These are phyloP conservation scores for Onychostoma macrolepis DNA, from an alignment of 2,113 vertebrate species.

Conservation along the genomic window DNA sequence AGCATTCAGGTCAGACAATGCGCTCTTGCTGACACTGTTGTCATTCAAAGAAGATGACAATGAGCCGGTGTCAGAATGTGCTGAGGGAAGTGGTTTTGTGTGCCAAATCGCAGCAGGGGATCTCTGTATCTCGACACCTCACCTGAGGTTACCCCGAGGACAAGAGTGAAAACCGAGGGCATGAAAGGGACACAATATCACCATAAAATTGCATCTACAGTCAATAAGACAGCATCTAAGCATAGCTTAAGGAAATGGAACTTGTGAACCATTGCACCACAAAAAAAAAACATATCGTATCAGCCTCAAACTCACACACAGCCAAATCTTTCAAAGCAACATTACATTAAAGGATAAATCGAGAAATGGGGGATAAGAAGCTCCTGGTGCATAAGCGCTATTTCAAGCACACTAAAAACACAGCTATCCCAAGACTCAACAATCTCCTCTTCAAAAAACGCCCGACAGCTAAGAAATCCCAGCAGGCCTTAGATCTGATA, in stretches of 20 bases:
- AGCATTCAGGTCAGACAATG: constrained; percentile 60
- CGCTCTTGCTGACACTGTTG: constrained; percentile 59
- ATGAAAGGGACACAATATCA: background rate
- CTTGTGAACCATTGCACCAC: background rate
- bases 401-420: constrained; percentile 60
- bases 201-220: background rate
- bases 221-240: background rate
- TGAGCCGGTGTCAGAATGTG: constrained; percentile 55
- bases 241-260: background rate
- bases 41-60: constrained; percentile 71
- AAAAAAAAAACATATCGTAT: background rate
- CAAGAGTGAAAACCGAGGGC: background rate
- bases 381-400: constrained; percentile 57
- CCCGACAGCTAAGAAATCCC: constrained; percentile 68
- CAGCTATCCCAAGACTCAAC: constrained; percentile 57
- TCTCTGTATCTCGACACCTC: constrained; percentile 13
- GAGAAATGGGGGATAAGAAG: constrained; percentile 48
- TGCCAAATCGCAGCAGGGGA: constrained; percentile 35
- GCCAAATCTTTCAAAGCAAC: constrained; percentile 53
- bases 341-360: constrained; percentile 56
- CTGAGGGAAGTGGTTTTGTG: constrained; percentile 44
- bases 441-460: constrained; percentile 66
- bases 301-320: background rate
- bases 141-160: constrained; percentile 31
- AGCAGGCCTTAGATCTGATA: constrained; percentile 58